Evolutionary conservation across 2,888 invertebrate species (phyloP).

Genomic region (Tenthredo notha): DNA sequence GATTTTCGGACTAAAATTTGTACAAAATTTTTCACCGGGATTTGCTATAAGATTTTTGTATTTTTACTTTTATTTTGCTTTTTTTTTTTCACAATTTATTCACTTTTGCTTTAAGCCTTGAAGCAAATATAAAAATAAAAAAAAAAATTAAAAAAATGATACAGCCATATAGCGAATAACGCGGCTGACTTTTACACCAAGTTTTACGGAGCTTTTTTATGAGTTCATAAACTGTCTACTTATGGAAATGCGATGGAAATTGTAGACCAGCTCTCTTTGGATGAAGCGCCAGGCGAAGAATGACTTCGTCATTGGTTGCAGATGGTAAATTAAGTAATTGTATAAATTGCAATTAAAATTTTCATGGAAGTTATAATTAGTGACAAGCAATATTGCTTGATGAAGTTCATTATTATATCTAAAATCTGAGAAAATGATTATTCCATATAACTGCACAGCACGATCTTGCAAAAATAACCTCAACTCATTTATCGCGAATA

Average conservation of each 20-base stretch:
- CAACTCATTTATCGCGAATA: neutral
- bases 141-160: neutral
- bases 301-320: neutral
- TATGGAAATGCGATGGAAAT: constrained; percentile 14
- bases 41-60: neutral
- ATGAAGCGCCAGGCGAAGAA: neutral
- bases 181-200: neutral
- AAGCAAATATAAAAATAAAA: neutral
- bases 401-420: neutral
- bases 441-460: neutral
- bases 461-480: neutral
- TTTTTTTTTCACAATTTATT: neutral
- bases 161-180: neutral
- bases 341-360: neutral
- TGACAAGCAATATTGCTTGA: neutral
- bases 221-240: constrained; percentile 23
- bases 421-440: neutral
- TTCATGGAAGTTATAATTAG: neutral
- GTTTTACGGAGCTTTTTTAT: constrained; percentile 1
- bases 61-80: neutral
- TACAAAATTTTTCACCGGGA: neutral
- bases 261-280: neutral
- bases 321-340: neutral
- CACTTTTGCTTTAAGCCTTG: neutral
- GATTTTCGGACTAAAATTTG: neutral